Percentiles rank a stretch among this genome's conserved stretches.
These are phyloP conservation scores for Drosophila nr. fundita DNA, from an alignment of 2,888 invertebrate species.

Conservation along the genomic window DNA sequence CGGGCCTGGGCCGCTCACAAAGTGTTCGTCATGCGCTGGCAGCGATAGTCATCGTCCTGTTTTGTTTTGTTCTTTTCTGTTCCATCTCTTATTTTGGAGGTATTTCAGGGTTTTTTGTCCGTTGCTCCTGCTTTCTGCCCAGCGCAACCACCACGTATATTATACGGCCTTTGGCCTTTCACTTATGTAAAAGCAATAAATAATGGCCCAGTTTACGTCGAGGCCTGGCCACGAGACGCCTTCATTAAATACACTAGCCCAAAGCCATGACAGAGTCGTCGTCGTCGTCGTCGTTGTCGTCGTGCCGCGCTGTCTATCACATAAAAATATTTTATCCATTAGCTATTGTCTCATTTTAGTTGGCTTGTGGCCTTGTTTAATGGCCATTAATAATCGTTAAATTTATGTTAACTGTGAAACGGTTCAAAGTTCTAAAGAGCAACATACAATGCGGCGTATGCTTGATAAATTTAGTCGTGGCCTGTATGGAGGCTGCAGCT, in stretches of 20 bases:
- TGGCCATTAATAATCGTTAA: slow-evolving; percentile 78
- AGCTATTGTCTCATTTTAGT: slow-evolving; percentile 61
- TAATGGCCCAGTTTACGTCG: slow-evolving; percentile 69
- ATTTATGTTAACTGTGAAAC: slow-evolving; percentile 62
- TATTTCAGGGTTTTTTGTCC: slow-evolving; percentile 20
- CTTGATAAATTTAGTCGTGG: slow-evolving; percentile 37
- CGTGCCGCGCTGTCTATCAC: slow-evolving; percentile 42
- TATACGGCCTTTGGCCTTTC: slow-evolving; percentile 48
- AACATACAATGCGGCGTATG: slow-evolving; percentile 45
- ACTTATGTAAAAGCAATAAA: slow-evolving; percentile 72
- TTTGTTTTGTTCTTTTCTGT: slow-evolving; percentile 16
- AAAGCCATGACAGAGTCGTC: slow-evolving; percentile 9
- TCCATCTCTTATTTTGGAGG: slow-evolving; percentile 40
- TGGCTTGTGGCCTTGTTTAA: slow-evolving; percentile 61
- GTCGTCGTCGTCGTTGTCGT: slow-evolving; percentile 10
- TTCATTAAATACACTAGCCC: slow-evolving; percentile 43
- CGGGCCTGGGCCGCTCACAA: slow-evolving; percentile 42
- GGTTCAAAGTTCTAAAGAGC: slow-evolving; percentile 42
- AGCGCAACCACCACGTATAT: slow-evolving; percentile 7
- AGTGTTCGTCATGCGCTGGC: slow-evolving; percentile 56
- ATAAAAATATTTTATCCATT: slow-evolving; percentile 78
- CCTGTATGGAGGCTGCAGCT: not conserved
- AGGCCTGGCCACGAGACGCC: slow-evolving; percentile 35
- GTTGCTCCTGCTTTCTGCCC: not conserved
- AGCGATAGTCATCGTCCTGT: slow-evolving; percentile 41